Conservation (phyloP, 2,797 vertebrate genomes). For the Acrocephalus scirpaceus region DNA sequence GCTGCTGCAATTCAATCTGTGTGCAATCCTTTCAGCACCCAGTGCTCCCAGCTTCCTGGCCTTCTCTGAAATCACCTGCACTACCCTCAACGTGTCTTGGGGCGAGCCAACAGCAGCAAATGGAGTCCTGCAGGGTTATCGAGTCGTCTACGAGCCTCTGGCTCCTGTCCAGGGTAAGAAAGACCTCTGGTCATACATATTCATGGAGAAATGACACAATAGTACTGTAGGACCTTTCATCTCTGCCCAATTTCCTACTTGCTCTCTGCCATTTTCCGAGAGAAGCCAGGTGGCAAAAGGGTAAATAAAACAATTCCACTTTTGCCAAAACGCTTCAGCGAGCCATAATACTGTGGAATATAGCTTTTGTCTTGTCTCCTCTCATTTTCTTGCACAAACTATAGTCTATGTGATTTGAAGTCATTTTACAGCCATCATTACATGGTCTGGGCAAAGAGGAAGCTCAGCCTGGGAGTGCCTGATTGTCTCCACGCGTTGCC, state of each 20-base stretch:
- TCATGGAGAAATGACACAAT: background rate
- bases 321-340: background rate
- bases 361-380: background rate
- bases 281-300: constrained; percentile 49
- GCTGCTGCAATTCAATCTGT: background rate
- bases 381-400: constrained; percentile 21
- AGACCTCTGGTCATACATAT: background rate
- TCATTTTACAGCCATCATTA: background rate
- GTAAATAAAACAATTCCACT: constrained; percentile 38
- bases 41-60: constrained; percentile 87
- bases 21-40: constrained; percentile 81
- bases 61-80: constrained; percentile 93
- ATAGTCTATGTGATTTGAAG: background rate
- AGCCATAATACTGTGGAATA: background rate
- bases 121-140: constrained; percentile 92
- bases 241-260: constrained; percentile 35
- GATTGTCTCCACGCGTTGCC: background rate
- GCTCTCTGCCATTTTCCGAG: background rate
- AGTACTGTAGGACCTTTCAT: background rate
- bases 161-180: constrained; percentile 88
- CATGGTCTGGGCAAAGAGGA: background rate
- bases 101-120: constrained; percentile 88
- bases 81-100: constrained; percentile 93
- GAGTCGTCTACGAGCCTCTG: constrained; percentile 90
- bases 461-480: background rate